phyloP scores from a whole-genome alignment of 2,888 invertebrate species.

The Nemotelus pantherinus region DNA sequence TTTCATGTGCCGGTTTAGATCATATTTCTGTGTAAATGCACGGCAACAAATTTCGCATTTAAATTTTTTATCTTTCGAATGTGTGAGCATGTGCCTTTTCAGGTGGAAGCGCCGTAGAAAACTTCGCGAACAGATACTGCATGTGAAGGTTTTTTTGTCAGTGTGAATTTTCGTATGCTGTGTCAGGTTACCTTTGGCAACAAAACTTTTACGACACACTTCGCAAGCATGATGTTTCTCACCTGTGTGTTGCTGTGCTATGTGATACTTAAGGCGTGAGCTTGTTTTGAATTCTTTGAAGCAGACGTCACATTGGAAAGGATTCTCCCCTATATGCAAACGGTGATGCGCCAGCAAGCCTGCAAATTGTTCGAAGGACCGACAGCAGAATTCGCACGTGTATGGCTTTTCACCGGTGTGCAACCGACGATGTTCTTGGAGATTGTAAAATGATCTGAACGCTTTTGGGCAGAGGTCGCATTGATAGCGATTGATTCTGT shows the following conservation, averaged over 20 bases:
- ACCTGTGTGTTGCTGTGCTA: constrained; percentile 65
- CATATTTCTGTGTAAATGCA: constrained; percentile 14
- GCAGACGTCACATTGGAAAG: constrained; percentile 66
- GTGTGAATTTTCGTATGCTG: constrained; percentile 65
- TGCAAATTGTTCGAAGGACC: constrained; percentile 66
- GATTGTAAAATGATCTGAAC: constrained; percentile 65
- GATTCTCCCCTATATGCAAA: constrained; percentile 65
- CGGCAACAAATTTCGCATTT: constrained; percentile 26
- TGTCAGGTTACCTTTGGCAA: constrained; percentile 66
- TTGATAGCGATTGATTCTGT: constrained; percentile 63
- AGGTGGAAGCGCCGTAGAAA: constrained; percentile 65
- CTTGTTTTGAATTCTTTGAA: constrained; percentile 65
- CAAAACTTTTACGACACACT: constrained; percentile 65
- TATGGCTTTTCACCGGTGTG: constrained; percentile 68
- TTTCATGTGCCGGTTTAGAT: constrained; percentile 30
- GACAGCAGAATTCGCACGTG: constrained; percentile 64
- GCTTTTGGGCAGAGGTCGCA: constrained; percentile 65
- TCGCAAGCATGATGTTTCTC: constrained; percentile 67
- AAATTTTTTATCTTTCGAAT: constrained; percentile 14
- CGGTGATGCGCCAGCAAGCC: constrained; percentile 65
- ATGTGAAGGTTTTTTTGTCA: constrained; percentile 64
- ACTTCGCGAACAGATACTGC: constrained; percentile 64
- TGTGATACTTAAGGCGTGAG: constrained; percentile 67
- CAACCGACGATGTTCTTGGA: constrained; percentile 66
- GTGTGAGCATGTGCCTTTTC: constrained; percentile 15